A percentile compares a stretch with the other conserved stretches of the same genome.
Conservation (phyloP, 1,140 invertebrate genomes). For the Pristionchus pacificus region DNA sequence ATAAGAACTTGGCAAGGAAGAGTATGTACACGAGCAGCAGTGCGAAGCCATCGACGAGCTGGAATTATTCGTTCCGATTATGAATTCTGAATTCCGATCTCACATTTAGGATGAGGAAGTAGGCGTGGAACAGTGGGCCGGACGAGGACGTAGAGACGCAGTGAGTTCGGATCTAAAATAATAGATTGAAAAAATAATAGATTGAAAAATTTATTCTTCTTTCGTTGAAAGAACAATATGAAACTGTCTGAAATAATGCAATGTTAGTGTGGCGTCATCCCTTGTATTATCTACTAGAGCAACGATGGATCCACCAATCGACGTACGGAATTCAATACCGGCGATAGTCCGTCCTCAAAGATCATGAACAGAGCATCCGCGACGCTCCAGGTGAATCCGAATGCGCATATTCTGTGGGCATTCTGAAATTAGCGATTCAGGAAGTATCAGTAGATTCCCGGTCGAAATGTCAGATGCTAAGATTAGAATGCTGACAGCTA, state of each 20-base stretch:
- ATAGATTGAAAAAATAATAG: background rate
- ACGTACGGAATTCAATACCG: slow-evolving; percentile 4
- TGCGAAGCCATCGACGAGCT: background rate
- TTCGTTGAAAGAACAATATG: background rate
- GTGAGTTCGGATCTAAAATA: slow-evolving; percentile 22
- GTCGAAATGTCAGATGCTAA: no score
- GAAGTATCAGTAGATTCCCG: no score
- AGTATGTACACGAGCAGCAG: background rate
- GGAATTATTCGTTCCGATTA: no score
- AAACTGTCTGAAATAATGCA: background rate
- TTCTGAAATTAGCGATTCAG: slow-evolving; percentile 14
- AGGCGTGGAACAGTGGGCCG: slow-evolving; percentile 19
- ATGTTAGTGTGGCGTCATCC: background rate
- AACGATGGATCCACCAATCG: background rate
- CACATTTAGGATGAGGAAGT: slow-evolving; percentile 6
- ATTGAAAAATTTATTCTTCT: background rate
- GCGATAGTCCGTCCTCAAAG: slow-evolving; percentile 16
- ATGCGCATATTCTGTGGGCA: slow-evolving; percentile 5
- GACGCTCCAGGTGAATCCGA: slow-evolving; percentile 9
- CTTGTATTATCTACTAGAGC: background rate
- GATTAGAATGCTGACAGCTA: no score
- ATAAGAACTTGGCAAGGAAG: background rate
- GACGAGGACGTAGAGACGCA: slow-evolving; percentile 26
- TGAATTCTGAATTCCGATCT: no score
- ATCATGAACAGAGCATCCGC: slow-evolving; percentile 16